Evolutionary conservation across 2,113 vertebrate genomes (phyloP).

Genomic region (Onychorhynchus coronatus): DNA sequence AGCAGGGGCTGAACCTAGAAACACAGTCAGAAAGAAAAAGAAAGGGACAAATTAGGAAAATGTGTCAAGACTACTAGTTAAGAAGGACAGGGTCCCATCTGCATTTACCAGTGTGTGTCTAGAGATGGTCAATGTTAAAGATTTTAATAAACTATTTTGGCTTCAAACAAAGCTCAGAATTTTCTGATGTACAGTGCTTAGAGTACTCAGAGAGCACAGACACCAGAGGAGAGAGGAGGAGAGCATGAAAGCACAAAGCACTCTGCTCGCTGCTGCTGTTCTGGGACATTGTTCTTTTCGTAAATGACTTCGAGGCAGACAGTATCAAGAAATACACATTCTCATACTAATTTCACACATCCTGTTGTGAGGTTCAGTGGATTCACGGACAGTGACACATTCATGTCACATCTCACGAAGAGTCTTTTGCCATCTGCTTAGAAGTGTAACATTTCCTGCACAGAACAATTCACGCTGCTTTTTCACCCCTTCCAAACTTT

Average conservation of each 20-base stretch:
- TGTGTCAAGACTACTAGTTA: not conserved
- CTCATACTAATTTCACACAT: not conserved
- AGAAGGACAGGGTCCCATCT: not conserved
- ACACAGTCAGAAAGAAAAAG: not conserved
- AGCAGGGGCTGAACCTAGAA: not conserved
- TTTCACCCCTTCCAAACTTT: not conserved
- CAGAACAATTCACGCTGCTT: not conserved
- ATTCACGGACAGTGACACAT: not conserved
- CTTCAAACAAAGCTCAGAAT: not conserved
- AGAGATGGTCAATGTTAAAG: not conserved
- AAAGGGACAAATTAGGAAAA: not conserved
- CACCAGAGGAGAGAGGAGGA: not conserved
- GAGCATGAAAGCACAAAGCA: not conserved
- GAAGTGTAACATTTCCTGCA: not conserved
- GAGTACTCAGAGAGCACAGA: not conserved
- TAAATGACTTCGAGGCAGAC: not conserved
- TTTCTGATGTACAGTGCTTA: accelerated
- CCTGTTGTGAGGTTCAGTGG: not conserved
- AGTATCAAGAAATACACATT: not conserved
- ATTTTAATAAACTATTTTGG: not conserved
- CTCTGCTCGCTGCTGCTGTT: accelerated
- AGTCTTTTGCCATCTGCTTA: not conserved
- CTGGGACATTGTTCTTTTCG: not conserved
- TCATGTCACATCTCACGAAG: not conserved
- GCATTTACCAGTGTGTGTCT: not conserved